Conservation (phyloP, 2,797 vertebrate species). For the Malurus leucopterus region DNA sequence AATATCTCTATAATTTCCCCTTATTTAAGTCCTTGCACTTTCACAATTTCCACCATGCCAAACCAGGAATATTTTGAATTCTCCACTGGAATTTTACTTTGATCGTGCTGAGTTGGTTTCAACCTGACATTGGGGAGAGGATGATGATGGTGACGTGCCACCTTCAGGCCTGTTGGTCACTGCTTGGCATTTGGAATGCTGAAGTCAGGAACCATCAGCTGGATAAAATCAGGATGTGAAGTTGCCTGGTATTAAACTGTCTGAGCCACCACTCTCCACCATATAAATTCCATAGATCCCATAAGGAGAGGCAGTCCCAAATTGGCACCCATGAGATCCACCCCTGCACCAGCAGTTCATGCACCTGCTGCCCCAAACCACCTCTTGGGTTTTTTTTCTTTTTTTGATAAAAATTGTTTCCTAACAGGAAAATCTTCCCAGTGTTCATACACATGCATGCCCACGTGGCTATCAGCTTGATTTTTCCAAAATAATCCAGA, state of each 20-base stretch:
- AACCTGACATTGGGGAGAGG: neutral
- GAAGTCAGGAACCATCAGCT: neutral
- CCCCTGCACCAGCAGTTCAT: neutral
- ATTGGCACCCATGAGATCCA: neutral
- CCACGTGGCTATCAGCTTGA: neutral
- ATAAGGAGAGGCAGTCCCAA: neutral
- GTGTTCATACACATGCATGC: neutral
- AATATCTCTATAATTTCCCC: neutral
- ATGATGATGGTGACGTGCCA: neutral
- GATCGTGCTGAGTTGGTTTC: neutral
- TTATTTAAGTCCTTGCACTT: neutral
- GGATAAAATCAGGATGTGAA: neutral
- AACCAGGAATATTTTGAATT: neutral
- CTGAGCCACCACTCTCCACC: neutral
- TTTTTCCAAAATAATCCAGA: neutral
- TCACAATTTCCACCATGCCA: neutral
- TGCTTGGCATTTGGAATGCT: neutral
- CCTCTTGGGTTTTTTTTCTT: rapidly evolving
- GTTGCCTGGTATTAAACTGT: neutral
- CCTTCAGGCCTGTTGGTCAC: neutral
- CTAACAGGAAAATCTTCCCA: neutral
- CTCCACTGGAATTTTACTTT: neutral
- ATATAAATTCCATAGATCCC: no score
- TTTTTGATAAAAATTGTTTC: neutral
- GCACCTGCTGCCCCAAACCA: neutral